Evolutionary conservation across 2,797 vertebrate species (phyloP).

Genomic region (Falco rusticolus): DNA sequence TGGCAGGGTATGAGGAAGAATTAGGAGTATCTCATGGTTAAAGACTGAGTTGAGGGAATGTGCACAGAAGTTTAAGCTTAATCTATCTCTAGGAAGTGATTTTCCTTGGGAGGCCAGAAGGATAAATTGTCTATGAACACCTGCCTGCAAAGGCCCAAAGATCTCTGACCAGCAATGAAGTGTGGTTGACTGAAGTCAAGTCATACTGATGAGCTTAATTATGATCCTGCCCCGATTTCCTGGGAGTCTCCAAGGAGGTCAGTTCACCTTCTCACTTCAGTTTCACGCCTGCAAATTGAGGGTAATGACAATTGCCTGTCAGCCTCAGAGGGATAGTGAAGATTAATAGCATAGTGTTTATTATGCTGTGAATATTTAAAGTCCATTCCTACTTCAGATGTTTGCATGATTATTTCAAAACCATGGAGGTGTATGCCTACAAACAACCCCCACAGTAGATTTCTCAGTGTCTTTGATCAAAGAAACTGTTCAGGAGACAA

Average conservation of each 20-base stretch:
- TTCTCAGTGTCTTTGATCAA: neutral
- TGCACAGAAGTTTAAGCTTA: neutral
- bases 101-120: neutral
- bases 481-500: neutral
- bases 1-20: neutral
- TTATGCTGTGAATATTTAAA: neutral
- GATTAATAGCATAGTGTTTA: neutral
- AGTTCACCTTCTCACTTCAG: neutral
- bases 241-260: neutral
- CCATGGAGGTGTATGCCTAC: neutral
- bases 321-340: neutral
- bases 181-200: neutral
- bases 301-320: neutral
- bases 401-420: neutral
- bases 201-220: neutral
- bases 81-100: neutral
- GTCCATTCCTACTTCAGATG: neutral
- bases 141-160: neutral
- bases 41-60: neutral
- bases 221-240: neutral
- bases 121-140: neutral
- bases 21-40: neutral
- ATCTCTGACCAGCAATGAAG: neutral
- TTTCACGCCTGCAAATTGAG: conserved; percentile 6
- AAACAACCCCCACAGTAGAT: neutral